Evolutionary conservation across 1,140 invertebrate species (phyloP).

Genomic region (Dolichoris vasculosae): DNA sequence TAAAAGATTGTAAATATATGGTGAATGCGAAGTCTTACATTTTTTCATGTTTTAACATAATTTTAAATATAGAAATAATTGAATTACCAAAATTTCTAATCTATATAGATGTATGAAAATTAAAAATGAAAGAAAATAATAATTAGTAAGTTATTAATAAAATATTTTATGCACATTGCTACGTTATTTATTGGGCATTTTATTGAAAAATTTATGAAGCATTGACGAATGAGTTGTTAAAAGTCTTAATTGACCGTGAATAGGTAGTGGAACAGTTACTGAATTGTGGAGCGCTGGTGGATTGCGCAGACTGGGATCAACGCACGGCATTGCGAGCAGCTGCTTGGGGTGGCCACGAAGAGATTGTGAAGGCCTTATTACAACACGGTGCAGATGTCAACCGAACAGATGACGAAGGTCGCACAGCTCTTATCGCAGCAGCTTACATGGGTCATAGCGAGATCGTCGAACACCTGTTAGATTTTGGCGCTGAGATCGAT

Average conservation of each 20-base stretch:
- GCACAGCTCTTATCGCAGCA: conserved; percentile 92
- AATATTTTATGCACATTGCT: too few relatives aligned
- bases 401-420: conserved; percentile 88
- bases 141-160: too few relatives aligned
- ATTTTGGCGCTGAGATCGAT: conserved; percentile 90
- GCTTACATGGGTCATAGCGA: conserved; percentile 95
- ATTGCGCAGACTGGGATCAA: conserved; percentile 85
- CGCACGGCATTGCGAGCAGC: conserved; percentile 86
- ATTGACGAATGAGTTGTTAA: not conserved
- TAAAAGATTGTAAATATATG: too few relatives aligned
- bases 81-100: too few relatives aligned
- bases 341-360: conserved; percentile 89
- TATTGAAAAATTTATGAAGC: too few relatives aligned
- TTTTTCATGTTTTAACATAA: too few relatives aligned
- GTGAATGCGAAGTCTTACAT: too few relatives aligned
- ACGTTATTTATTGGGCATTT: too few relatives aligned
- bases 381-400: conserved; percentile 84
- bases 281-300: conserved; percentile 85
- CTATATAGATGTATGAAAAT: too few relatives aligned
- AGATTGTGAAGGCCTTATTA: conserved; percentile 85
- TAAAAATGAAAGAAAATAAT: too few relatives aligned
- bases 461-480: conserved; percentile 89
- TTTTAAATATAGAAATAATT: too few relatives aligned
- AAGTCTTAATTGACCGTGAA: conserved; percentile 48
- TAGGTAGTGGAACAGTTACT: conserved; percentile 89